Percentiles rank a stretch among this genome's conserved stretches.
These are phyloP conservation scores for Hemichromis elongatus DNA, from an alignment of 2,113 vertebrate species.

Conservation along the genomic window DNA sequence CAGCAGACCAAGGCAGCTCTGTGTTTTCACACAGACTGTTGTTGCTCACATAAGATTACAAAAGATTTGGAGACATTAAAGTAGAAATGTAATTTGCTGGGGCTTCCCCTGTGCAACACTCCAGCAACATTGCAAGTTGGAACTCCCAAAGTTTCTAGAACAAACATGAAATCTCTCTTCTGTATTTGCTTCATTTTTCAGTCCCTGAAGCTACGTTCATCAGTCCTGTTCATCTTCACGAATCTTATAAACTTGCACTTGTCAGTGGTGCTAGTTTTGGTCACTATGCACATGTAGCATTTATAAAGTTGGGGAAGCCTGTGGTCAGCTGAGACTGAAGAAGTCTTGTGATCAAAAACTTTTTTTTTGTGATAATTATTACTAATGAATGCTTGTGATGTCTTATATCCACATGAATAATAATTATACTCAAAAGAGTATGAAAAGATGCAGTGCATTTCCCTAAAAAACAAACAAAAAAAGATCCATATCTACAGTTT, in stretches of 20 bases:
- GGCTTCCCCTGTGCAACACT: not conserved
- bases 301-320: not conserved
- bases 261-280: rapidly evolving
- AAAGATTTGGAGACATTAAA: not conserved
- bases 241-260: rapidly evolving
- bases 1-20: not conserved
- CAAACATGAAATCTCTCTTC: not conserved
- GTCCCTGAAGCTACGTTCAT: not conserved
- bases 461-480: too few relatives aligned
- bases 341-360: not conserved
- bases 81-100: not conserved
- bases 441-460: too few relatives aligned
- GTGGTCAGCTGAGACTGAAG: not conserved
- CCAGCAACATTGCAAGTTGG: not conserved
- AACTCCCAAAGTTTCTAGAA: not conserved
- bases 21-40: not conserved
- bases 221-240: not conserved
- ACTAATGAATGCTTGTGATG: not conserved
- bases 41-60: not conserved
- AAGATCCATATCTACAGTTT: too few relatives aligned
- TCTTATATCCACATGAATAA: not conserved
- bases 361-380: not conserved
- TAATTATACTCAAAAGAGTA: rapidly evolving
- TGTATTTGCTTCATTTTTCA: rapidly evolving
- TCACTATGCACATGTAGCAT: not conserved